phyloP scores from a whole-genome alignment of 1,140 invertebrate species.

The Metopolophium dirhodum region DNA sequence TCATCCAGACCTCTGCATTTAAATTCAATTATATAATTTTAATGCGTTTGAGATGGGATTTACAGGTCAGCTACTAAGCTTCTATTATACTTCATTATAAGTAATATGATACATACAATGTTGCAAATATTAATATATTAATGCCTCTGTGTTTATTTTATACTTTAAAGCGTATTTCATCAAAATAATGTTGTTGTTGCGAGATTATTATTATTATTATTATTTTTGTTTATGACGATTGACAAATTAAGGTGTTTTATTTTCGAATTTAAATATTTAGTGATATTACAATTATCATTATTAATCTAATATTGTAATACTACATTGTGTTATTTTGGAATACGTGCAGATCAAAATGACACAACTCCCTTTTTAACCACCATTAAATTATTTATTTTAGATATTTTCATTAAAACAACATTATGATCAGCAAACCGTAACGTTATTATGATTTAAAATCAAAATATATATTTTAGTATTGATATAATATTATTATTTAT shows the following conservation, averaged over 20 bases:
- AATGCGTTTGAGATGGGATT: not conserved
- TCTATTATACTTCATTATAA: not conserved
- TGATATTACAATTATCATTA: not conserved
- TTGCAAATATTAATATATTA: slow-evolving; percentile 12
- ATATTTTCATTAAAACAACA: not conserved
- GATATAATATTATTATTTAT: not conserved
- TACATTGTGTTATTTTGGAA: not conserved
- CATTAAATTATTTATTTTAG: not conserved
- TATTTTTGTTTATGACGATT: not conserved
- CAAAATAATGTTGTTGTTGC: not conserved
- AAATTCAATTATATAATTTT: slow-evolving; percentile 1
- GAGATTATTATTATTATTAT: not conserved
- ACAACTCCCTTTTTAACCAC: not conserved
- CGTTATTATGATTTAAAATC: not conserved
- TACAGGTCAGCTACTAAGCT: not conserved
- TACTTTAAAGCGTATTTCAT: not conserved
- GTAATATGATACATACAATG: not conserved
- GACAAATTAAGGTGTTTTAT: not conserved
- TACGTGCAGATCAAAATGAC: not conserved
- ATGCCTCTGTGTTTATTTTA: not conserved
- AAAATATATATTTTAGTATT: not conserved
- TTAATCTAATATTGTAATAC: no score
- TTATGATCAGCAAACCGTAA: not conserved
- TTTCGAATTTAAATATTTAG: not conserved
- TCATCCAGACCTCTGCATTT: not conserved